A percentile compares a stretch with the other conserved stretches of the same genome.
Evolutionary conservation across 2,797 vertebrate genomes (phyloP).

Genomic region (Acipenser transmontanus): DNA sequence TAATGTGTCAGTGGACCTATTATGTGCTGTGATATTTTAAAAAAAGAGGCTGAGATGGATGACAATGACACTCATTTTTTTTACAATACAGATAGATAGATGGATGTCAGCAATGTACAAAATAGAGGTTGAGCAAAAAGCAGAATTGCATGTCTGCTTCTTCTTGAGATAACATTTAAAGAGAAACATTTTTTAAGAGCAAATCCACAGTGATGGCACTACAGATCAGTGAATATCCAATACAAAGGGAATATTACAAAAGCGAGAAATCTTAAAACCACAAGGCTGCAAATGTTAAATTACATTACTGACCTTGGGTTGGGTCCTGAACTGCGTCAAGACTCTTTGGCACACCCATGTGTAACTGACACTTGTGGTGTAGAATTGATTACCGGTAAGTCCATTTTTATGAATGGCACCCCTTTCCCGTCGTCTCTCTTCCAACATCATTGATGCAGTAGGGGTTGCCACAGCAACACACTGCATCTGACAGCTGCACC

Average conservation of each 20-base stretch:
- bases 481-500: conserved; percentile 21
- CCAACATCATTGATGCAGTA: conserved; percentile 32
- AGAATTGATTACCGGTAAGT: not conserved
- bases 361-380: not conserved
- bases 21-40: not conserved
- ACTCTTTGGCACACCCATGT: conserved; percentile 14
- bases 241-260: no score
- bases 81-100: not conserved
- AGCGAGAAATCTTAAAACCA: no score
- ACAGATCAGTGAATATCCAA: no score
- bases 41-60: not conserved
- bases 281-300: not conserved
- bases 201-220: no score
- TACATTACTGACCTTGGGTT: not conserved
- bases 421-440: conserved; percentile 20
- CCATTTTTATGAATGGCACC: conserved; percentile 6
- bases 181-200: no score
- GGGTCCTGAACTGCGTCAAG: not conserved
- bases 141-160: no score
- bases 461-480: conserved; percentile 41
- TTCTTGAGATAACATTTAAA: no score
- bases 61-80: not conserved
- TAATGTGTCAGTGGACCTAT: not conserved
- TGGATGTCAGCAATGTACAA: not conserved
- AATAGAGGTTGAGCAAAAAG: not conserved